Base-by-base conservation (phyloP, 2,113 vertebrate genomes). In the Cricetomys ansorgei region DNA sequence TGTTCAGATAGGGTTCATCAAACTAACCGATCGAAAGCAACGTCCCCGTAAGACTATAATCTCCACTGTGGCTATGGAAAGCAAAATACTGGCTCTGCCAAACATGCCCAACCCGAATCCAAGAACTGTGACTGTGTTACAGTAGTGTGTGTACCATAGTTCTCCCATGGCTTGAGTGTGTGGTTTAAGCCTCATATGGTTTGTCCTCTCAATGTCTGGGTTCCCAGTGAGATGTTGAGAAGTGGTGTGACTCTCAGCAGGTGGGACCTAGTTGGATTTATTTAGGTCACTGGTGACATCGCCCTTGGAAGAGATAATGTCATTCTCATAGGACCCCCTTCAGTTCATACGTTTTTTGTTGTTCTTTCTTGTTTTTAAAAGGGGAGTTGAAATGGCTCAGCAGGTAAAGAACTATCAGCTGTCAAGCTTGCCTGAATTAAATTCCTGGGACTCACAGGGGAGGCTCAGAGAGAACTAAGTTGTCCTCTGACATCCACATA, bases 1-100 rank as follows among this genome's bases (percentile, higher is more conserved):
- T 65, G 75, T 84, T 80, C 43, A 88, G 11, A 86, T 67, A 76
- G 29, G 16, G 80, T 37, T 64, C 53, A 57, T 70, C 75, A 25
- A 53, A 50, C 21, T 62, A 88, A 45, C 55, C 65, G 23, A 13
- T 7, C 31, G 21, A 76, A 69, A 31, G 59, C 11, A 31, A 53
- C 6, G 29, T 76, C 10, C n/a, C 25, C 7, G 1, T 8, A 75
- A 45, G 34, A 83, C 83, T 45, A 76, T 19, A 21, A 64, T 43
- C 81, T 45, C 6, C 45, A 34, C 87, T 23, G 17, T 11, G 59
- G 10, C 62, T 27, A 31, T 3, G 7, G n/a, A 3, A 55, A 76
- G 57, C 55, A 79, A 81, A 73, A 62, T 2, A 0, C 31, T 16
- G 7, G 1, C 9, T 3, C 37, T 48, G 17, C 1, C 17, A 21